These are phyloP conservation scores for Ceyx margarethae DNA, from an alignment of 2,113 vertebrate genomes.

Conservation along the genomic window DNA sequence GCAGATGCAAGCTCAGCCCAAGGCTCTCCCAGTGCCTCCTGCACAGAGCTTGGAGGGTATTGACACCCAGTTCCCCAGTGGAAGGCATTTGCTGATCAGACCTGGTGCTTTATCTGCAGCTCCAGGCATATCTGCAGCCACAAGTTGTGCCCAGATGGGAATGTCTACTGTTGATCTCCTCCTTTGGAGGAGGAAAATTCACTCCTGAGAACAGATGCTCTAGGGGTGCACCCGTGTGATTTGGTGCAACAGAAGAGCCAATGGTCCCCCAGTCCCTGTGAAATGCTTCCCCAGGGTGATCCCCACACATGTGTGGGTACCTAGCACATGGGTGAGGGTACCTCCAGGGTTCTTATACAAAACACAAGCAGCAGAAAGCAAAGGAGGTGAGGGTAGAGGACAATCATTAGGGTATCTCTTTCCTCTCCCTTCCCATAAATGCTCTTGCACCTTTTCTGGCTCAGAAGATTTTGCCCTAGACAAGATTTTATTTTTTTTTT, in stretches of 20 bases:
- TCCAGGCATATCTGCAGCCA: not conserved
- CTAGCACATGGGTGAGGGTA: not conserved
- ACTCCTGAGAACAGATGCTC: not conserved
- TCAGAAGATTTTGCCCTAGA: not conserved
- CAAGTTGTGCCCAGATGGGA: not conserved
- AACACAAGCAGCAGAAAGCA: not conserved
- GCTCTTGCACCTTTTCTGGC: not conserved
- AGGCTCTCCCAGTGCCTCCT: not conserved
- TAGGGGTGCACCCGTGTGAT: not conserved
- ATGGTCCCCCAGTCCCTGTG: not conserved
- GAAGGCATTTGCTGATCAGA: not conserved
- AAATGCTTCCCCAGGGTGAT: not conserved
- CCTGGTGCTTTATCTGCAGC: not conserved
- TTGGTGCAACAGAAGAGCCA: not conserved
- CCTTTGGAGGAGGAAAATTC: not conserved
- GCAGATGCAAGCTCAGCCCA: fast-evolving
- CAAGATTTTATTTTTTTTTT: not conserved
- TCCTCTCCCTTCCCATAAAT: not conserved
- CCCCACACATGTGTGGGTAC: not conserved
- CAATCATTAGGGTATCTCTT: not conserved
- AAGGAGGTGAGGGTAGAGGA: not conserved
- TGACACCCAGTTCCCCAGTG: not conserved
- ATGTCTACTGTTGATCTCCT: not conserved
- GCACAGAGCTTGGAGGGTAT: not conserved
- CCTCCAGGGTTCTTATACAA: not conserved